phyloP scores from a whole-genome alignment of 2,113 vertebrate species.

The Corythornis vintsioides region DNA sequence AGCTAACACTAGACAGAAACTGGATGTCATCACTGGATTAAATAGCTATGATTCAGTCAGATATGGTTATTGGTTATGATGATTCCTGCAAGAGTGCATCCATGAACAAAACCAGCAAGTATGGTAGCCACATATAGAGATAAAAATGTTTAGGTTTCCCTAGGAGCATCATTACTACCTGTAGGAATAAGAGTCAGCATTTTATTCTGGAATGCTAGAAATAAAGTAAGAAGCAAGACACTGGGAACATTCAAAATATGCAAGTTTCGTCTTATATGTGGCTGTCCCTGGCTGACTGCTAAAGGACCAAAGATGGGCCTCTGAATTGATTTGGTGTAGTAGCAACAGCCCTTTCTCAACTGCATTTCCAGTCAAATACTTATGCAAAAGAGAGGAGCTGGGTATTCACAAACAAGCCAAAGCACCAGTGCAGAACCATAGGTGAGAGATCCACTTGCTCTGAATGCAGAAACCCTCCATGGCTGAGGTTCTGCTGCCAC shows the following conservation, averaged over 20 bases:
- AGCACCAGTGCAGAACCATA: background rate
- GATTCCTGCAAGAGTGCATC: background rate
- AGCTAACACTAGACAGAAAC: constrained; percentile 6
- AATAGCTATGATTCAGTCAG: background rate
- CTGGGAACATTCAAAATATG: background rate
- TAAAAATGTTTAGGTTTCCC: background rate
- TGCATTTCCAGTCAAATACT: background rate
- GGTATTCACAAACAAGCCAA: background rate
- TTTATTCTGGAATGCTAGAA: background rate
- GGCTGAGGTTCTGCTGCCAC: background rate
- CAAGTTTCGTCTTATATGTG: background rate
- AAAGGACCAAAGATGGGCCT: background rate
- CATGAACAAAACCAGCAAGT: background rate
- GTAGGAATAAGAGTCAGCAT: background rate
- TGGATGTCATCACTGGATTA: background rate
- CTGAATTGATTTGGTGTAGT: background rate
- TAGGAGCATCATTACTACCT: background rate
- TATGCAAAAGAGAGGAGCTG: background rate
- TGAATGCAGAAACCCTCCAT: background rate
- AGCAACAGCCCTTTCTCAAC: background rate
- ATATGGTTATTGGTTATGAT: background rate
- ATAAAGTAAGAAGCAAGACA: background rate
- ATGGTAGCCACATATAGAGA: background rate
- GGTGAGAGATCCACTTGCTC: background rate
- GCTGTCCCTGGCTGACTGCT: background rate